A percentile compares a stretch with the other conserved stretches of the same genome.
Evolutionary conservation across 1,140 invertebrate genomes (phyloP).

Genomic region (Hestina assimilis): DNA sequence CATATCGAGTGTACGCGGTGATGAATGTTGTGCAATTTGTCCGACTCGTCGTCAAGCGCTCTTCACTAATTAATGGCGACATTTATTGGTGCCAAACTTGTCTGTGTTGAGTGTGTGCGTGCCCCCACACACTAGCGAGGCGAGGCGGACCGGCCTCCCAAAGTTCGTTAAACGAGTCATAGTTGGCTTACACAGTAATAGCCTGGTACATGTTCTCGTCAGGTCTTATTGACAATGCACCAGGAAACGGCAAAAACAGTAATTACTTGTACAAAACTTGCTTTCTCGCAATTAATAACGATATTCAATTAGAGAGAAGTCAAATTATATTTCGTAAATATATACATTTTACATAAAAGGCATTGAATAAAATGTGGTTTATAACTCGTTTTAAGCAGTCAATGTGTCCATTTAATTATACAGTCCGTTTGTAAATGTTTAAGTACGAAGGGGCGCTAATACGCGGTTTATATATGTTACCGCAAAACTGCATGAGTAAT

Average conservation of each 20-base stretch:
- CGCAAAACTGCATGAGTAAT: constrained; percentile 23
- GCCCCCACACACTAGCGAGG: constrained; percentile 2
- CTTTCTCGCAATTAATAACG: not conserved
- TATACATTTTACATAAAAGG: no score
- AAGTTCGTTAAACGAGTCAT: constrained; percentile 8
- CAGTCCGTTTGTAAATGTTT: constrained; percentile 6
- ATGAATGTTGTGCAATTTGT: constrained; percentile 58
- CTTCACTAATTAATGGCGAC: constrained; percentile 60
- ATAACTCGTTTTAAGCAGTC: not conserved
- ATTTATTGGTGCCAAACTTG: constrained; percentile 59
- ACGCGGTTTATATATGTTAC: constrained; percentile 16
- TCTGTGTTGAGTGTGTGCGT: constrained; percentile 20
- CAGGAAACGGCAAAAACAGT: not conserved
- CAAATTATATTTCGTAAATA: not conserved
- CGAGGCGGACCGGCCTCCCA: constrained; percentile 2
- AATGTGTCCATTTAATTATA: constrained; percentile 11
- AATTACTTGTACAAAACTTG: no score
- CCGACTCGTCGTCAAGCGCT: constrained; percentile 51
- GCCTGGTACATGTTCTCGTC: not conserved
- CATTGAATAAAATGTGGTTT: no score
- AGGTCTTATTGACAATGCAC: not conserved
- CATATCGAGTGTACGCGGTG: constrained; percentile 27
- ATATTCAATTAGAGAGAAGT: not conserved
- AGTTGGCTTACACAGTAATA: constrained; percentile 2
- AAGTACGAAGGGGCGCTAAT: constrained; percentile 10